Base-by-base conservation (phyloP, 2,888 invertebrate genomes). In the Idaea dimidiata region DNA sequence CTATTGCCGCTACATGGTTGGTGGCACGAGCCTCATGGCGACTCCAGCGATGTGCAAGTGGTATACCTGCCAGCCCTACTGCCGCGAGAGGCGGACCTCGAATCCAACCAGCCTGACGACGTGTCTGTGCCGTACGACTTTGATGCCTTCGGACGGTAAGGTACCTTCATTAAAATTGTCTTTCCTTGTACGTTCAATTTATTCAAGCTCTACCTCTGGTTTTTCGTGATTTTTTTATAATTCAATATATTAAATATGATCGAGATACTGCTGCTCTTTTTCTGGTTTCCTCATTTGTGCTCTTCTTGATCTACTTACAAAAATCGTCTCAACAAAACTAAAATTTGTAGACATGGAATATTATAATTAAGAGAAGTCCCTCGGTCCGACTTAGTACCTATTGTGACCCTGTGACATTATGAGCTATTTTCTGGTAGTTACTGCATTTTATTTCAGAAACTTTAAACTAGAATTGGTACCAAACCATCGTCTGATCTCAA, bases 391-490 rank as follows among this genome's bases (percentile, higher is more conserved):
- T 24, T 24, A 24, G 3, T 24, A 3, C 24, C 7, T 57, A 55
- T 17, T 55, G 14, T 17, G n/a, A 2, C n/a, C 3, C 16, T 53
- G 2, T 62, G 55, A 57, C 32, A 17, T 58, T 55, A 77, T 71
- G 58, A 57, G 54, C 59, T 60, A 54, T 53, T 59, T n/a, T 18
- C 33, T 54, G 33, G 59, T 54, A 59, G 59, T 60, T 62, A 14
- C 31, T 31, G 43, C 17, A 64, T 63, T 65, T 65, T 59, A 60
- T 77, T 86, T 54, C 79, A 94, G 94, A 73, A 93, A 93, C 66
- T 93, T 96, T 69, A 87, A 94, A 65, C 88, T 96, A 59, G 93
- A 93, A 73, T 79, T 96, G 71, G 89, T 92, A 71, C 94, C 93
- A 69, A 96, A 96, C 78, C 86, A 93, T 6, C 92, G 93, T 54